Evolutionary conservation across 2,797 vertebrate species (phyloP), one percentile per base, ranked within the genome.

Genomic region (Gymnodraco acuticeps): DNA sequence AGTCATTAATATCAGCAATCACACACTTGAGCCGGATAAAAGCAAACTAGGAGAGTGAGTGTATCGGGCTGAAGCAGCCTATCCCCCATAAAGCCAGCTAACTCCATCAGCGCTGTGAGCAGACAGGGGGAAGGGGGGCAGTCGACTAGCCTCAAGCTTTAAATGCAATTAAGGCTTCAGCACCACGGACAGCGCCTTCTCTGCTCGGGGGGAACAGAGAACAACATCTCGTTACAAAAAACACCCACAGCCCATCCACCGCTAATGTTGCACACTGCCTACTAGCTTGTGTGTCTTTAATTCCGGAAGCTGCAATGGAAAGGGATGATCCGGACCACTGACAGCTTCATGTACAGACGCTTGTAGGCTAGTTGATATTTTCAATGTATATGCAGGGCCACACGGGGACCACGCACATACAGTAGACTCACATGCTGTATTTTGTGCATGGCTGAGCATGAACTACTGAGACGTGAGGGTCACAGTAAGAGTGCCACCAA

Each of bases 11-110:
- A 87, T 74, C 78, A 86, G 79, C 56, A 65, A 77, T 68, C 80
- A 68, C 91, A 90, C 82, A 87, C 87, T 78, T 78, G 88, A 88
- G 88, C 56, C 42, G 68, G 86, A 87, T 85, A 41, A 87, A 86
- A 84, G 80, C 80, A 71, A 84, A 81, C 58, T 76, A 17, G 52
- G 68, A 51, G 80, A 64, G 69, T 60, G 83, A 76, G 80, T 33
- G 64, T 72, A 19, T 58, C 65, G 17, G 45, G 63, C 70, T 47
- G 69, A 82, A 64, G 65, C 48, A 33, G 67, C 53, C 65, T 14
- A 41, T 64, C 51, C 75, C 65, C 79, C 67, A 64, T 16, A 41
- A 19, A 78, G 56, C 52, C 66, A 46, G 46, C 65, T 61, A 51
- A 65, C 73, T 70, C 69, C 81, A 70, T 56, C 64, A 45, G 75